Conservation (phyloP, 2,888 invertebrate genomes). For the Meandrusa payeni region DNA sequence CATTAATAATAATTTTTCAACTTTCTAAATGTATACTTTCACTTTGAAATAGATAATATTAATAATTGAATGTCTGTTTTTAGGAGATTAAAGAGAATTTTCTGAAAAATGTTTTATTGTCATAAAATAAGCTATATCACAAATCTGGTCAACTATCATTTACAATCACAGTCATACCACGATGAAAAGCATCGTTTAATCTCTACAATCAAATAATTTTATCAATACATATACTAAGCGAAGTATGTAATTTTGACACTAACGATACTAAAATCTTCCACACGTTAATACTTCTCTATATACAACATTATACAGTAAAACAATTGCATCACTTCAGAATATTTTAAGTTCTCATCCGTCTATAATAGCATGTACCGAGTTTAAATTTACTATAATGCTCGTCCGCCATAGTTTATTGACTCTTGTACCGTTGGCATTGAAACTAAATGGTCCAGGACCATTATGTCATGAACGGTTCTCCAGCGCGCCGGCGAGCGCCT, state of each 20-base stretch:
- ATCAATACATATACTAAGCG: constrained; percentile 1
- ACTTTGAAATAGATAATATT: too few species aligned
- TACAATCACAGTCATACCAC: constrained; percentile 31
- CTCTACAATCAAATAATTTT: not conserved
- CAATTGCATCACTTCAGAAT: constrained; percentile 53
- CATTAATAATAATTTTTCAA: too few species aligned
- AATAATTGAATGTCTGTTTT: too few species aligned
- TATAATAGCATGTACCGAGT: constrained; percentile 49
- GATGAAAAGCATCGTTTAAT: too few species aligned
- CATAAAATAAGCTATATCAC: constrained; percentile 34
- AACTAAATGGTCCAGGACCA: constrained; percentile 63
- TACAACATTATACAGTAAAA: constrained; percentile 35
- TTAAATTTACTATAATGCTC: constrained; percentile 51
- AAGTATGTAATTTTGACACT: constrained; percentile 4
- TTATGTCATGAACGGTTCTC: constrained; percentile 73
- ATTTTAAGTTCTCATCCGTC: constrained; percentile 58
- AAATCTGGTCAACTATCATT: constrained; percentile 28
- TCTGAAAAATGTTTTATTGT: constrained; percentile 9
- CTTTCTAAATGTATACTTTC: too few species aligned
- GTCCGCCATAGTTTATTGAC: constrained; percentile 67
- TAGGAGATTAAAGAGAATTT: constrained; percentile 3
- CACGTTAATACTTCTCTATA: constrained; percentile 15
- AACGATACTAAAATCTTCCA: constrained; percentile 10
- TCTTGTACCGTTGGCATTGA: constrained; percentile 74
- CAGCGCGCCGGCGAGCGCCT: constrained; percentile 67